Evolutionary conservation across 2,113 vertebrate genomes (phyloP).

Genomic region (Cyrtonyx montezumae): DNA sequence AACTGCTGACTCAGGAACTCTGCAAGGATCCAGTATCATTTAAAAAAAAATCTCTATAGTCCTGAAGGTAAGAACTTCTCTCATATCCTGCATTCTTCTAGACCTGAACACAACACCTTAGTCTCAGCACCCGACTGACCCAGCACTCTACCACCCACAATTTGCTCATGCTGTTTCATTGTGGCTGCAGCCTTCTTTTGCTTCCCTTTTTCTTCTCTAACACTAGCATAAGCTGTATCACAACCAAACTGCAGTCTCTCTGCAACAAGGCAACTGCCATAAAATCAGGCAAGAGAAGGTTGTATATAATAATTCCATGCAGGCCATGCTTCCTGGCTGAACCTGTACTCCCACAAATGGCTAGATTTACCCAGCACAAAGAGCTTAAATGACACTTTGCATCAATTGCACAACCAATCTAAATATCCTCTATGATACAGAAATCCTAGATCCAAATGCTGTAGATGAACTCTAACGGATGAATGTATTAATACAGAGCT

Average conservation of each 20-base stretch:
- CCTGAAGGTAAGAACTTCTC: background rate
- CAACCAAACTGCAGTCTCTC: background rate
- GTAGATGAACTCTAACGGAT: conserved; percentile 43
- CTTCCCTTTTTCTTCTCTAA: background rate
- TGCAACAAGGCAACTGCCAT: background rate
- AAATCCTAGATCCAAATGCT: conserved; percentile 44
- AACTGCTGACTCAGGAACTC: background rate
- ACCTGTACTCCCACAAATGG: background rate
- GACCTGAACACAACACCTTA: background rate
- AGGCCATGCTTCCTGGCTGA: too few relatives aligned
- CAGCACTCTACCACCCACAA: fast-evolving
- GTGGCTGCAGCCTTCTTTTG: background rate
- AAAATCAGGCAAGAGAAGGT: background rate
- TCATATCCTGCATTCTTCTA: background rate
- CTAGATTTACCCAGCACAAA: background rate
- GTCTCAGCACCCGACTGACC: background rate
- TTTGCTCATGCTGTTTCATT: fast-evolving
- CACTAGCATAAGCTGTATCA: background rate
- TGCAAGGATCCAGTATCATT: background rate
- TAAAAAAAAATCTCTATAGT: background rate
- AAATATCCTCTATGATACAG: background rate
- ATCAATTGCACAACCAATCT: background rate
- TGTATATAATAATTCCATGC: background rate
- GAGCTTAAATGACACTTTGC: background rate
- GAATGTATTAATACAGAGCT: conserved; percentile 22